Conservation (phyloP, 1,140 invertebrate genomes). For the Coelopa frigida region DNA sequence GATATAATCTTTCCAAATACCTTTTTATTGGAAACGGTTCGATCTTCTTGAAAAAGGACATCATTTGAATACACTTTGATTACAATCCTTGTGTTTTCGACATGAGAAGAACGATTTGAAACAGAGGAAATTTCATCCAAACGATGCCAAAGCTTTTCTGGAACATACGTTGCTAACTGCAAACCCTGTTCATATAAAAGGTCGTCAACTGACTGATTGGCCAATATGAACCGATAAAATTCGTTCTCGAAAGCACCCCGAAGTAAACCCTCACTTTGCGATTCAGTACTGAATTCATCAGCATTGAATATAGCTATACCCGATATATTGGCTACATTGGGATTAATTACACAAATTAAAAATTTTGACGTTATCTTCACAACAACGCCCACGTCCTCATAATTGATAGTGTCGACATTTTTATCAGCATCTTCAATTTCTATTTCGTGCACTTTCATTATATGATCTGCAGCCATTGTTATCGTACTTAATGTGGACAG, state of each 20-base stretch:
- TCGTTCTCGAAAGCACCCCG: slow-evolving; percentile 43
- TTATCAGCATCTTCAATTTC: slow-evolving; percentile 17
- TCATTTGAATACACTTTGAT: slow-evolving; percentile 52
- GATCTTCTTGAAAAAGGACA: slow-evolving; percentile 48
- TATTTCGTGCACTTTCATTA: no score
- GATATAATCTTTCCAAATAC: slow-evolving; percentile 48
- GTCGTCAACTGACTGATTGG: slow-evolving; percentile 45
- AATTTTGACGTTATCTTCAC: slow-evolving; percentile 42
- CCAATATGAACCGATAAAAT: slow-evolving; percentile 44
- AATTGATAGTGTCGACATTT: slow-evolving; percentile 19
- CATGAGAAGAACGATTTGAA: slow-evolving; percentile 6
- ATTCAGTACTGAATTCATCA: neutral
- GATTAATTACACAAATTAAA: slow-evolving; percentile 50
- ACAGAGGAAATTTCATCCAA: slow-evolving; percentile 29
- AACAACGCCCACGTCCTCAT: slow-evolving; percentile 23
- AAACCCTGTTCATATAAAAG: slow-evolving; percentile 46
- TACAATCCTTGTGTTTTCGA: slow-evolving; percentile 44
- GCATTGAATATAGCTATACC: slow-evolving; percentile 48
- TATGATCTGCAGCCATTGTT: neutral
- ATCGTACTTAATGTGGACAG: no score
- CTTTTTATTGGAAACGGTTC: slow-evolving; percentile 25
- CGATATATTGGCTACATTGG: slow-evolving; percentile 48
- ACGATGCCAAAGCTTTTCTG: slow-evolving; percentile 42
- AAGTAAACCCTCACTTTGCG: neutral
- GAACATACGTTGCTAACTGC: slow-evolving; percentile 50